Percentiles rank a stretch among this genome's conserved stretches.
phyloP scores from a whole-genome alignment of 2,888 invertebrate species.

The Callosobruchus maculatus region DNA sequence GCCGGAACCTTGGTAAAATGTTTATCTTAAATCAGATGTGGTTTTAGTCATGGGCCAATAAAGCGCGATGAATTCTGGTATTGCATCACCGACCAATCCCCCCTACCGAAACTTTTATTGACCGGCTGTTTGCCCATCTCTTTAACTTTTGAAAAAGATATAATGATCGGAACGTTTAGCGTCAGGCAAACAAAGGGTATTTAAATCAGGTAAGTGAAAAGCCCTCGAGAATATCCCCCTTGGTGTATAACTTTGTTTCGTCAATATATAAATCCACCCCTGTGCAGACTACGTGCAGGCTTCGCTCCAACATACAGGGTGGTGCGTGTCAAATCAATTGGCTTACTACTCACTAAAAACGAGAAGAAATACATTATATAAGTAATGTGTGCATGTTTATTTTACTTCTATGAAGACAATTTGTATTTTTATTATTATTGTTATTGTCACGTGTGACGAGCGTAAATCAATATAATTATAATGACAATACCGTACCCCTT shows the following conservation, averaged over 20 bases:
- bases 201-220: slow-evolving; percentile 20
- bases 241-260: slow-evolving; percentile 36
- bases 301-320: not conserved
- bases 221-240: slow-evolving; percentile 23
- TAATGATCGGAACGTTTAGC: not conserved
- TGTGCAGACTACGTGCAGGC: slow-evolving; percentile 1
- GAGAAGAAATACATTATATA: too few relatives aligned
- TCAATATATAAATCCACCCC: slow-evolving; percentile 34
- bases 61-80: not conserved
- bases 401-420: too few relatives aligned
- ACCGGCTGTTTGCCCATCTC: not conserved
- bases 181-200: slow-evolving; percentile 15
- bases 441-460: too few relatives aligned
- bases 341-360: too few relatives aligned
- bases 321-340: too few relatives aligned
- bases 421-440: too few relatives aligned
- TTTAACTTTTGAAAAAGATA: not conserved
- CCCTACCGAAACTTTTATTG: not conserved
- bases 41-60: not conserved
- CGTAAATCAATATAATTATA: too few relatives aligned
- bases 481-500: too few relatives aligned
- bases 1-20: too few relatives aligned
- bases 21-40: too few relatives aligned
- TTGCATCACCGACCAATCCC: not conserved
- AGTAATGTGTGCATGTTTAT: too few relatives aligned